A percentile compares a stretch with the other conserved stretches of the same genome.
phyloP scores from a whole-genome alignment of 2,113 vertebrate genomes.

The Machaerirhynchus nigripectus region DNA sequence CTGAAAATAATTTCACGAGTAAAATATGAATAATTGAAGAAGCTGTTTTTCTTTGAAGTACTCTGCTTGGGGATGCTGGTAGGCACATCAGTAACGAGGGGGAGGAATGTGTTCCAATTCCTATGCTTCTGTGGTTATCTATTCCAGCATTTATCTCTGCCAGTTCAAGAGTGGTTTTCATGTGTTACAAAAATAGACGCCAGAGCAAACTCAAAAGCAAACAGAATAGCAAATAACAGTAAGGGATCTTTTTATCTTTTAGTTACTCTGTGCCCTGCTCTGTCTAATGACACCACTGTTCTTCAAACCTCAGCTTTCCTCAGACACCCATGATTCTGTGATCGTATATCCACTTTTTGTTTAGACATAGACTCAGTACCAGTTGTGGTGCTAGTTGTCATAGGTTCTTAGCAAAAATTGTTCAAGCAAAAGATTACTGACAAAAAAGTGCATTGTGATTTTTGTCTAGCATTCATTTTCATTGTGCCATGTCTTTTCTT shows the following conservation, averaged over 20 bases:
- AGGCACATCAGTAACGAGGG: background rate
- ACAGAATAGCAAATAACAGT: conserved; percentile 3
- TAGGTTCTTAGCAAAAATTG: background rate
- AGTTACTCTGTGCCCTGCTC: background rate
- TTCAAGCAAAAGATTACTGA: background rate
- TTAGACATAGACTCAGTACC: background rate
- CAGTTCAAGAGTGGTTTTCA: background rate
- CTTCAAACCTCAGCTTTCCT: background rate
- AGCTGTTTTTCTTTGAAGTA: conserved; percentile 32
- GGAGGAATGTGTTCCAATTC: background rate
- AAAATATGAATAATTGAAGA: conserved; percentile 39
- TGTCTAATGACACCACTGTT: background rate
- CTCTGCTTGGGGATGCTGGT: background rate
- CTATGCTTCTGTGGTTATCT: background rate
- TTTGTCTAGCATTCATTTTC: background rate
- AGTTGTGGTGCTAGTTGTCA: background rate
- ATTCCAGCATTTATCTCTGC: background rate
- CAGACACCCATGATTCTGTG: background rate
- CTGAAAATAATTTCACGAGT: background rate
- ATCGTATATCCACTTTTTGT: background rate
- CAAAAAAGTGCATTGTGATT: background rate
- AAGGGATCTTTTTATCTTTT: background rate
- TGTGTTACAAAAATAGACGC: conserved; percentile 6
- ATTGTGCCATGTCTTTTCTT: background rate
- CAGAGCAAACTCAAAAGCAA: conserved; percentile 6